Evolutionary conservation across 2,888 invertebrate species (phyloP), one percentile per base, ranked within the genome.

Genomic region (Eupeodes latifasciatus): DNA sequence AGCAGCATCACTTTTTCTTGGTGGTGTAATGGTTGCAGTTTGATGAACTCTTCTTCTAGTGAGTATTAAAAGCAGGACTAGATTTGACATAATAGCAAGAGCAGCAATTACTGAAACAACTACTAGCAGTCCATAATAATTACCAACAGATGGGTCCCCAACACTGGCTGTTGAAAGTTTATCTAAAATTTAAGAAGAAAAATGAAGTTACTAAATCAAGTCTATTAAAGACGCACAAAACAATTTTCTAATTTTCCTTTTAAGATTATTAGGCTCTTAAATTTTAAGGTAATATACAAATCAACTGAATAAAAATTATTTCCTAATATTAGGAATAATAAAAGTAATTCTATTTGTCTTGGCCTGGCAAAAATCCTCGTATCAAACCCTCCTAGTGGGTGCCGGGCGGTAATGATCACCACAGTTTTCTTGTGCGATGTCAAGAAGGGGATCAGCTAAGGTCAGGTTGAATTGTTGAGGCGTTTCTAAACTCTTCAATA

Each of bases 111-210:
- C 97, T 4, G 97, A 97, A 14, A 98, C 97, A 59, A 97, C 97
- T 55, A 98, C 97, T 91, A 98, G 94, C 7, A 98, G 97, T 57
- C 97, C 97, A 93, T 98, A 98, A 94, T 98, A 98, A 93, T 97
- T 97, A 34, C 96, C 96, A 59, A 90, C 91, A 55, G 91, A 91
- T 76, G 92, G 92, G 76, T 93, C 92, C 19, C 91, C 92, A 47
- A 91, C 90, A 14, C 91, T 91, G 55, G 94, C 94, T 69, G 94
- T 93, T 16, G 93, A 94, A 7, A 95, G 93, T 93, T 95, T 95
- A 57, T 95, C 95, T 94, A 91, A 11, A 62, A 51, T 61, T 69
- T 12, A 0, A 34, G 14, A 59, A 6, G 19, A 27, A 34, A 34
- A 59, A 34, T 4, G 0, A 19, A 27, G 11, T 11, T 27, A 27